Conservation (phyloP, 2,113 vertebrate species). For the Zootoca vivipara region DNA sequence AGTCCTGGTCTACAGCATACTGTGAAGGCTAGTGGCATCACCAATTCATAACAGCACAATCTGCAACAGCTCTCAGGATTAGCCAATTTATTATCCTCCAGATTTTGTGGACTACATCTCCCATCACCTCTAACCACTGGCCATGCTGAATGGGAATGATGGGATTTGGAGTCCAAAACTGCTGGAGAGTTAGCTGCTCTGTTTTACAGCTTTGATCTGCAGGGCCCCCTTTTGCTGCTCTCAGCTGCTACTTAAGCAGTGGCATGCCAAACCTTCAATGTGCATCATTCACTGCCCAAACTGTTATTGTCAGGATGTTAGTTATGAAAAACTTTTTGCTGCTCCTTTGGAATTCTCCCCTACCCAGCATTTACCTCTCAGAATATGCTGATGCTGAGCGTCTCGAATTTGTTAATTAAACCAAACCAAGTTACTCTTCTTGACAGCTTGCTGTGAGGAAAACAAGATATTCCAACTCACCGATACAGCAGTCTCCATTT, state of each 20-base stretch:
- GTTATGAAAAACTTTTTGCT: not conserved
- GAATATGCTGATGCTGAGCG: not conserved
- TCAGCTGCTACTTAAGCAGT: not conserved
- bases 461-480: not conserved
- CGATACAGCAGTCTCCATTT: not conserved
- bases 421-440: not conserved
- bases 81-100: not conserved
- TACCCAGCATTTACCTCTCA: not conserved
- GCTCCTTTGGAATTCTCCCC: not conserved
- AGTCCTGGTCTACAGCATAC: not conserved
- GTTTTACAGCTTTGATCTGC: not conserved
- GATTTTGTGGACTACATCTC: not conserved
- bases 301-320: not conserved
- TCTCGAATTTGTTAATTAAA: slow-evolving; percentile 15
- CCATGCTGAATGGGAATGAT: not conserved
- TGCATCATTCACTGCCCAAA: not conserved
- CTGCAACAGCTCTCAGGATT: not conserved
- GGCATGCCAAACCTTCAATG: not conserved
- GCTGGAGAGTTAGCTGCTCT: not conserved
- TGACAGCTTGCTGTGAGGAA: not conserved
- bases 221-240: not conserved
- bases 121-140: not conserved
- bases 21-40: not conserved
- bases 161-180: not conserved
- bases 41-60: too few relatives aligned